Evolutionary conservation across 2,797 vertebrate genomes (phyloP).

Genomic region (Bucorvus abyssinicus): DNA sequence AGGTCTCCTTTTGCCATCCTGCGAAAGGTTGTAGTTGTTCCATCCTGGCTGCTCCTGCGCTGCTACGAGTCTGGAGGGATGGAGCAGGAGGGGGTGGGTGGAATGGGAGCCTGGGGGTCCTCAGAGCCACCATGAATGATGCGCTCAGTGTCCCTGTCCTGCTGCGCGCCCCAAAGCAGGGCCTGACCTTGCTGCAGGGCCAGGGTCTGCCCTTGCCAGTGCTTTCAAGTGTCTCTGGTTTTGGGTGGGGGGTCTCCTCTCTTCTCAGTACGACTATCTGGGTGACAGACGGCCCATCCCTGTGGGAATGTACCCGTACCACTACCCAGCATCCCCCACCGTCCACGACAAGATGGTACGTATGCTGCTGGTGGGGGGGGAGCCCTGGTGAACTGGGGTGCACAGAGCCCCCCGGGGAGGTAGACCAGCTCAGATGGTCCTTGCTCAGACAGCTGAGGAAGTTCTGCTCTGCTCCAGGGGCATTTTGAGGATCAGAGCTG

Average conservation of each 20-base stretch:
- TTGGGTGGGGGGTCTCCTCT: constrained; percentile 42
- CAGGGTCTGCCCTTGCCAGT: neutral
- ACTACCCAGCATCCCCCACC: constrained; percentile 89
- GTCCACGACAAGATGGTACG: constrained; percentile 94
- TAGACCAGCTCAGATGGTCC: neutral
- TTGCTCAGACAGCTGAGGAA: neutral
- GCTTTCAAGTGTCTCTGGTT: neutral
- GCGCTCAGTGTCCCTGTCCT: neutral
- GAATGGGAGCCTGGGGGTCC: neutral
- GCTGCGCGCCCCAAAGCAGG: neutral
- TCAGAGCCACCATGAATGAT: no score
- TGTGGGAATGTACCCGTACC: constrained; percentile 87
- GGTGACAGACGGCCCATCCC: constrained; percentile 88
- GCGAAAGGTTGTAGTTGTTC: neutral
- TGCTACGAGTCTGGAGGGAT: neutral
- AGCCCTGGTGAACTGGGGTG: accelerated
- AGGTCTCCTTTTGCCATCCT: neutral
- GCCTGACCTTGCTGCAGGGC: neutral
- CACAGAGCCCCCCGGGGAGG: accelerated
- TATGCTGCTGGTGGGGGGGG: neutral
- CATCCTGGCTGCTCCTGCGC: neutral
- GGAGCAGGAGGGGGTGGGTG: neutral
- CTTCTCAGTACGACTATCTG: constrained; percentile 89
- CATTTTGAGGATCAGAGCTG: neutral
- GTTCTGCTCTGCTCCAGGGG: neutral